Percentiles rank a stretch among this genome's conserved stretches.
These are phyloP conservation scores for Elachura formosa DNA, from an alignment of 2,113 vertebrate genomes.

Conservation along the genomic window DNA sequence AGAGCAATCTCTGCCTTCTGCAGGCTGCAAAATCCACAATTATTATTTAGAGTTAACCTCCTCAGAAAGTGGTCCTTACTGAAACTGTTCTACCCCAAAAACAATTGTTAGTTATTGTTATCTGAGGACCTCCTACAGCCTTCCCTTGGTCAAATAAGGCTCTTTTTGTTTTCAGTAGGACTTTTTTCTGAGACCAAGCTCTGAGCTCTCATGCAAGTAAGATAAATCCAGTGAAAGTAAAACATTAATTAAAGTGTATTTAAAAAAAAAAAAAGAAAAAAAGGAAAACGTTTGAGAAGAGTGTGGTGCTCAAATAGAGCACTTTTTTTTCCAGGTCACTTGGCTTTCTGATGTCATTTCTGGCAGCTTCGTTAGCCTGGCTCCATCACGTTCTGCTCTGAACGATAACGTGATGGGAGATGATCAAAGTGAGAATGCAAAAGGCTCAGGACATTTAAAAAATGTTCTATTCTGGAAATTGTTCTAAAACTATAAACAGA, in stretches of 20 bases:
- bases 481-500: slow-evolving; percentile 56
- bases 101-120: background rate
- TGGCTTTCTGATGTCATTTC: slow-evolving; percentile 55
- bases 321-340: slow-evolving; percentile 29
- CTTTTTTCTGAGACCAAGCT: background rate
- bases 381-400: slow-evolving; percentile 51
- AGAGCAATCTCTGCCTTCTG: background rate
- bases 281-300: background rate
- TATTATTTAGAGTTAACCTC: slow-evolving; percentile 4
- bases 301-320: background rate
- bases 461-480: slow-evolving; percentile 58
- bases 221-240: background rate
- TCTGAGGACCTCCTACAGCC: background rate
- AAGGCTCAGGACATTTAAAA: slow-evolving; percentile 53
- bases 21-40: background rate
- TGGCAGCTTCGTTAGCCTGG: slow-evolving; percentile 51
- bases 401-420: slow-evolving; percentile 41
- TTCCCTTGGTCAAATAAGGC: background rate
- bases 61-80: background rate
- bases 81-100: background rate
- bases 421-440: slow-evolving; percentile 62
- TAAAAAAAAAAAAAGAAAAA: background rate
- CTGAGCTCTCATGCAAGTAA: background rate
- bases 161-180: slow-evolving; percentile 14
- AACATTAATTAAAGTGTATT: slow-evolving; percentile 10